A percentile compares a stretch with the other conserved stretches of the same genome.
Conservation (phyloP, 2,797 vertebrate genomes). For the Sciaenops ocellatus region DNA sequence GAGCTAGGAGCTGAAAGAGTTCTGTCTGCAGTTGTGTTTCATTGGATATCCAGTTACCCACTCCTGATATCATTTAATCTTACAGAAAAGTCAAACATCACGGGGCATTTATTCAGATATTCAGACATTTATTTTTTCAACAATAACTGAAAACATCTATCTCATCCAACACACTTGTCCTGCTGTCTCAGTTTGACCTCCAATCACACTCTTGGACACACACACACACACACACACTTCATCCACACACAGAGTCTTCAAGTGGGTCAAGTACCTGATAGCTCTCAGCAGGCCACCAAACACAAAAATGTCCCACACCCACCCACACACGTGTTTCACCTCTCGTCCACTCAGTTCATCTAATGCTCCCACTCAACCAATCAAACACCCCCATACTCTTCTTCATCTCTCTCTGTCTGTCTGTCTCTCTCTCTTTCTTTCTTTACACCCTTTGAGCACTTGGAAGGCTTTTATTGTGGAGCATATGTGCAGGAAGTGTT, state of each 20-base stretch:
- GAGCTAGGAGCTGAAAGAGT: not conserved
- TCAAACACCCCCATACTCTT: conserved; percentile 15
- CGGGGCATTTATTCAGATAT: not conserved
- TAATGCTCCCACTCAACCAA: conserved; percentile 40
- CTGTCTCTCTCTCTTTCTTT: too few species aligned
- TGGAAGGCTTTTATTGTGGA: too few species aligned
- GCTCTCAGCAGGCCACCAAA: conserved; percentile 35
- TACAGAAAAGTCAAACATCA: not conserved
- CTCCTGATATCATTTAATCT: not conserved
- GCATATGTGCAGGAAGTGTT: too few species aligned
- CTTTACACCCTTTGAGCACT: too few species aligned
- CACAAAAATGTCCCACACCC: conserved; percentile 27
- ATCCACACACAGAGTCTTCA: conserved; percentile 3
- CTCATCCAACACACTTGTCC: conserved; percentile 8
- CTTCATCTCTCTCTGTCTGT: too few species aligned
- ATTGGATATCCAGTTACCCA: not conserved
- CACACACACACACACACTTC: not conserved
- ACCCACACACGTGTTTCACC: conserved; percentile 33
- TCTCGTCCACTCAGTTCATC: conserved; percentile 26
- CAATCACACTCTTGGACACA: not conserved
- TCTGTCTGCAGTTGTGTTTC: not conserved
- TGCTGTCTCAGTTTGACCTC: conserved; percentile 29
- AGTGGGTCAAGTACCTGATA: conserved; percentile 42
- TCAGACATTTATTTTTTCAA: not conserved
- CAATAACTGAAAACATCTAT: not conserved